A percentile compares a stretch with the other conserved stretches of the same genome.
Conservation (phyloP, 2,888 invertebrate genomes). For the Mamestra brassicae region DNA sequence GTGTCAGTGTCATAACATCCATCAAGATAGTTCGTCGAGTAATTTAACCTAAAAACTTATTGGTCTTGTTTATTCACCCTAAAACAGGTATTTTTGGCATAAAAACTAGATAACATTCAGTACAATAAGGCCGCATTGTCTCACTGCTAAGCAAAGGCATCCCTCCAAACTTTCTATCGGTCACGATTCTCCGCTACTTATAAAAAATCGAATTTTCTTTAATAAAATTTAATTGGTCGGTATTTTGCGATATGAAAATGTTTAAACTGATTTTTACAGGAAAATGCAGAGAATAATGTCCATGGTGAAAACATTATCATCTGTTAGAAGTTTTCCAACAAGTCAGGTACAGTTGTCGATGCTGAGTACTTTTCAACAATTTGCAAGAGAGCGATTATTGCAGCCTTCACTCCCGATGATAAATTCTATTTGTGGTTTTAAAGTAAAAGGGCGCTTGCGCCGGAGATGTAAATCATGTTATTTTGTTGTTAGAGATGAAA, state of each 20-base stretch:
- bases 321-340: constrained; percentile 61
- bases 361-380: constrained; percentile 73
- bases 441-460: constrained; percentile 93
- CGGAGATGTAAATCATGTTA: constrained; percentile 95
- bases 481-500: constrained; percentile 92
- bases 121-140: neutral
- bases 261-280: constrained; percentile 62
- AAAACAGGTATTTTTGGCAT: constrained; percentile 4
- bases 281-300: constrained; percentile 78
- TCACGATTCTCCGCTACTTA: neutral
- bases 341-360: constrained; percentile 64
- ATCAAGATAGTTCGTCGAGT: neutral
- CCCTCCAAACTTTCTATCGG: neutral
- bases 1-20: neutral
- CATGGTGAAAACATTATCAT: constrained; percentile 71
- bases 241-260: neutral
- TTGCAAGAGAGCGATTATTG: constrained; percentile 72
- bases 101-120: neutral
- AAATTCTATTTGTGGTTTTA: constrained; percentile 87
- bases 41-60: neutral
- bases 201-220: neutral
- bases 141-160: neutral
- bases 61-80: neutral
- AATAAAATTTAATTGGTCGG: neutral
- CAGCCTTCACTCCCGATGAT: constrained; percentile 74